Conservation (phyloP, 2,113 vertebrate species). For the Eurystomus gularis region DNA sequence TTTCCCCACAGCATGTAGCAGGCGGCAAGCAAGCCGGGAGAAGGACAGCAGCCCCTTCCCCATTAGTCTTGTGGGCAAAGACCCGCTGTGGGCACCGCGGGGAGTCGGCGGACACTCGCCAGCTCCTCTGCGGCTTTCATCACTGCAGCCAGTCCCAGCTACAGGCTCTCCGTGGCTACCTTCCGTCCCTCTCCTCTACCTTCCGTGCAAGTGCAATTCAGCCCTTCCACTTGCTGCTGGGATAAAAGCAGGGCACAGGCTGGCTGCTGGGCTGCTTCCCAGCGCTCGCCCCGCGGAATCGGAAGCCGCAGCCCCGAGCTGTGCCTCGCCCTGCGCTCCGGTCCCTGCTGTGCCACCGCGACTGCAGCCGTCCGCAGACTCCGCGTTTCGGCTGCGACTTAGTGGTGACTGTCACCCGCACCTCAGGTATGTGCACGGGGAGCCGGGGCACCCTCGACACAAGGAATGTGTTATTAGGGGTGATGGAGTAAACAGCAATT, state of each 20-base stretch:
- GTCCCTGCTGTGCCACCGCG: neutral
- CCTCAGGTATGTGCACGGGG: neutral
- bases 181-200: neutral
- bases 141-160: neutral
- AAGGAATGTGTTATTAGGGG: neutral
- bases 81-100: fast-evolving
- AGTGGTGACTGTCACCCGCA: neutral
- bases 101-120: neutral
- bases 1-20: neutral
- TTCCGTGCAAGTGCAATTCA: no score
- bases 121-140: neutral
- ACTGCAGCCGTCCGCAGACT: fast-evolving
- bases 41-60: neutral
- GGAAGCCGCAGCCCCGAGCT: neutral
- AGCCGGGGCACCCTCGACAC: neutral
- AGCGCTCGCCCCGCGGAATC: neutral
- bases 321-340: neutral
- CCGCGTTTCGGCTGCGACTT: neutral
- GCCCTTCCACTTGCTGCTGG: no score
- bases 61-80: neutral
- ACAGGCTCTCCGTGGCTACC: fast-evolving
- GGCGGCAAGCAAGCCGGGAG: neutral
- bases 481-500: constrained; percentile 49
- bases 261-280: fast-evolving
- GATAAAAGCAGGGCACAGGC: neutral